These are phyloP conservation scores for Calliphora vicina DNA, from an alignment of 1,140 invertebrate genomes.

Conservation along the genomic window DNA sequence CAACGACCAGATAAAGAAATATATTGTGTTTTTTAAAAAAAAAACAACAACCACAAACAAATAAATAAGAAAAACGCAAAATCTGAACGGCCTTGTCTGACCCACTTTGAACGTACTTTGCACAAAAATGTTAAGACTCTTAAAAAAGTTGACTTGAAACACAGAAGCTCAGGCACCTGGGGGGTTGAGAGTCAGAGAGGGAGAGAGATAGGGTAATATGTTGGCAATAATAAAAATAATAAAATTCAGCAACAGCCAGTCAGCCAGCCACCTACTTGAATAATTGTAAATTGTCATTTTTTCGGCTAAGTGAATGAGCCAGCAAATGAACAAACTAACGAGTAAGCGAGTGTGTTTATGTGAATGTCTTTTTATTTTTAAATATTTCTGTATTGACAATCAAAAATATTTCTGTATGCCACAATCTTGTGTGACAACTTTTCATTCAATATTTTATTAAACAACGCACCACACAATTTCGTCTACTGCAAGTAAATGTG, in stretches of 20 bases:
- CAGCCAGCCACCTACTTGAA: background rate
- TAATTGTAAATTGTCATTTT: background rate
- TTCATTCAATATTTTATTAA: background rate
- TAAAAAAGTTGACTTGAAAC: background rate
- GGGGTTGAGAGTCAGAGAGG: no score
- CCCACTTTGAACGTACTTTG: slow-evolving; percentile 48
- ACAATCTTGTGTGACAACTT: slow-evolving; percentile 17
- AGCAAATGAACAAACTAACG: background rate
- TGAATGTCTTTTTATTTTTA: background rate
- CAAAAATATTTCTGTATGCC: background rate
- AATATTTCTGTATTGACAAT: background rate
- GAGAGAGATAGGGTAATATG: background rate
- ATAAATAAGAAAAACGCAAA: background rate
- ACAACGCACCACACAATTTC: background rate
- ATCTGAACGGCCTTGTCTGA: slow-evolving; percentile 55
- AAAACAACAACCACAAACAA: background rate
- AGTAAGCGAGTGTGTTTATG: no score
- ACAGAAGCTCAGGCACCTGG: background rate
- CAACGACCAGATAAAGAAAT: background rate
- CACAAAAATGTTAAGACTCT: slow-evolving; percentile 37
- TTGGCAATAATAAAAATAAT: background rate
- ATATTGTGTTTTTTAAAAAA: background rate
- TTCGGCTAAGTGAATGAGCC: no score
- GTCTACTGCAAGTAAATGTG: background rate
- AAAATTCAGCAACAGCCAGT: background rate